phyloP scores from a whole-genome alignment of 2,113 vertebrate genomes.

The Crotophaga sulcirostris region DNA sequence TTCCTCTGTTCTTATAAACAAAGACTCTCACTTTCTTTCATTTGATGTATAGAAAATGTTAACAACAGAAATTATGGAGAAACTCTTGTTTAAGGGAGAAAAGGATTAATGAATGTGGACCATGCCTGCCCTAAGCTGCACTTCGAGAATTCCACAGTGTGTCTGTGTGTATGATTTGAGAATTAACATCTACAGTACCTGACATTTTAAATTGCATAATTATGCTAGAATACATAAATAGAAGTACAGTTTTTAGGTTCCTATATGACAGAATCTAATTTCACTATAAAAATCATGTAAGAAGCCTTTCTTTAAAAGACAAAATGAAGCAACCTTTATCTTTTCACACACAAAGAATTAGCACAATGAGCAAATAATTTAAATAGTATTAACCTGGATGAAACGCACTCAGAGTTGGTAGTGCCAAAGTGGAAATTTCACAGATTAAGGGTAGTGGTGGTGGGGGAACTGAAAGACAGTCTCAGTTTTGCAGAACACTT shows the following conservation, averaged over 20 bases:
- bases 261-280: not conserved
- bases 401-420: not conserved
- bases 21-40: not conserved
- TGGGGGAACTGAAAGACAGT: not conserved
- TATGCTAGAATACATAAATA: not conserved
- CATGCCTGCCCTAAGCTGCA: not conserved
- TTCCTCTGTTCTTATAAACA: not conserved
- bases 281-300: not conserved
- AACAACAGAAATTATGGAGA: not conserved
- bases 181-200: constrained; percentile 8
- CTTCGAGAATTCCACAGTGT: not conserved
- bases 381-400: not conserved
- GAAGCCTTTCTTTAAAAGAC: not conserved
- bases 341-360: not conserved
- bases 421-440: not conserved
- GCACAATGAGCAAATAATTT: accelerated
- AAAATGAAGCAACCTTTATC: not conserved
- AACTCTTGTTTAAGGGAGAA: not conserved
- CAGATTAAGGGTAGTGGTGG: too few species aligned
- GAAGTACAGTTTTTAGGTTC: not conserved
- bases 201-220: constrained; percentile 4
- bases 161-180: not conserved
- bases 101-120: not conserved
- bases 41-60: not conserved
- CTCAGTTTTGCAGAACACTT: not conserved